Conservation (phyloP, 1,140 invertebrate species). For the Hyposmocoma kahamanoa region DNA sequence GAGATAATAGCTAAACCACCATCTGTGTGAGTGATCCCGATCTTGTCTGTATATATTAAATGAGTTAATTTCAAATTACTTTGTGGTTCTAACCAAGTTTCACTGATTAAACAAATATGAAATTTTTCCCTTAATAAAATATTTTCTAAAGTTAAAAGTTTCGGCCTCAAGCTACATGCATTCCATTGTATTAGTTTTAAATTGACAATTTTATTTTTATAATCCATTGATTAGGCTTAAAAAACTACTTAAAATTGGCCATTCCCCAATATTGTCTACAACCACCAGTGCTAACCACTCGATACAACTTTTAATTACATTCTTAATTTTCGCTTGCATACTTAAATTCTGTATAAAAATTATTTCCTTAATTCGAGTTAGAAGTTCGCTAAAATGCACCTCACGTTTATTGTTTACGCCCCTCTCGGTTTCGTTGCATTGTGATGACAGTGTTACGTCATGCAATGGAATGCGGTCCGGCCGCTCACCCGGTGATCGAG, state of each 20-base stretch:
- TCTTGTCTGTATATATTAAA: constrained; percentile 25
- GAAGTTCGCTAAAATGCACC: background rate
- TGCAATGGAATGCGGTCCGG: no score
- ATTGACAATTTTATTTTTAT: background rate
- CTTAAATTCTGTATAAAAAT: constrained; percentile 6
- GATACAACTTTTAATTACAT: constrained; percentile 9
- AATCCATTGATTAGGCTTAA: constrained; percentile 7
- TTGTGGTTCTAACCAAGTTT: constrained; percentile 19
- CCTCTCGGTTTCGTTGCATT: no score
- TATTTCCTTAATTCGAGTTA: constrained; percentile 10
- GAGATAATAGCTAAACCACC: constrained; percentile 23
- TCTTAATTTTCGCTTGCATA: constrained; percentile 9
- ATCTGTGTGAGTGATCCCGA: constrained; percentile 17
- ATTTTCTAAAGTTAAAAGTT: constrained; percentile 13
- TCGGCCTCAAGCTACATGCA: constrained; percentile 17
- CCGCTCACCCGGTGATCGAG: no score
- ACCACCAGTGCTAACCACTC: constrained; percentile 14
- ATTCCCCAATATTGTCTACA: constrained; percentile 17
- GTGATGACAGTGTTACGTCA: no score
- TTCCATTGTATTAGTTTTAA: constrained; percentile 26
- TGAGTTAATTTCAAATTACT: constrained; percentile 7
- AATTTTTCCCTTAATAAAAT: constrained; percentile 15
- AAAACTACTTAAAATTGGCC: constrained; percentile 14
- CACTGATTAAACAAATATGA: constrained; percentile 17
- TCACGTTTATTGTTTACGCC: no score